These are phyloP conservation scores for Galerucella nymphaeae DNA, from an alignment of 2,888 invertebrate genomes.

Conservation along the genomic window DNA sequence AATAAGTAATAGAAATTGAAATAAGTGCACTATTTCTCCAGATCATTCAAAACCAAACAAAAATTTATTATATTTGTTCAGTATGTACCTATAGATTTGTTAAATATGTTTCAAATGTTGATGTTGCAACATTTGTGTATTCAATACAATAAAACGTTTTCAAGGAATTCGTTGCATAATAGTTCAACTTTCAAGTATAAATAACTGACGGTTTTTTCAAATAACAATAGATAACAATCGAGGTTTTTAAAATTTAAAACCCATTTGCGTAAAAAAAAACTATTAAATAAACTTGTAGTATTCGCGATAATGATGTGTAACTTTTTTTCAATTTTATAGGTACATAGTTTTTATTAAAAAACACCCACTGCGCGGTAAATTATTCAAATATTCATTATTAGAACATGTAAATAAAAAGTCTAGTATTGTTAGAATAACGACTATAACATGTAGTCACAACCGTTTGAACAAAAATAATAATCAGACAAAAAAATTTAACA, in stretches of 20 bases:
- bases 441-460: too few species aligned
- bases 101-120: too few species aligned
- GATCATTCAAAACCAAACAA: too few species aligned
- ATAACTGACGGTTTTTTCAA: neutral
- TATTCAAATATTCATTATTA: too few species aligned
- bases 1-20: too few species aligned
- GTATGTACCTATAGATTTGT: too few species aligned
- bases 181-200: neutral
- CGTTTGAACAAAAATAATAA: too few species aligned
- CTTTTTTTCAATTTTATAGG: neutral
- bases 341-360: neutral
- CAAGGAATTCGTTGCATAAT: neutral
- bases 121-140: neutral
- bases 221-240: conserved; percentile 2
- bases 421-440: too few species aligned
- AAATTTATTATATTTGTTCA: too few species aligned
- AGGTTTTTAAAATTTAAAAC: conserved; percentile 4
- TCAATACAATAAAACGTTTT: neutral
- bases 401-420: too few species aligned
- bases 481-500: too few species aligned
- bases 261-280: neutral
- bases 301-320: neutral
- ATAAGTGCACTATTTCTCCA: too few species aligned
- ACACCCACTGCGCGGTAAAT: neutral
- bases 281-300: neutral